Evolutionary conservation across 2,113 vertebrate genomes (phyloP).

Genomic region (Brachypteracias leptosomus): DNA sequence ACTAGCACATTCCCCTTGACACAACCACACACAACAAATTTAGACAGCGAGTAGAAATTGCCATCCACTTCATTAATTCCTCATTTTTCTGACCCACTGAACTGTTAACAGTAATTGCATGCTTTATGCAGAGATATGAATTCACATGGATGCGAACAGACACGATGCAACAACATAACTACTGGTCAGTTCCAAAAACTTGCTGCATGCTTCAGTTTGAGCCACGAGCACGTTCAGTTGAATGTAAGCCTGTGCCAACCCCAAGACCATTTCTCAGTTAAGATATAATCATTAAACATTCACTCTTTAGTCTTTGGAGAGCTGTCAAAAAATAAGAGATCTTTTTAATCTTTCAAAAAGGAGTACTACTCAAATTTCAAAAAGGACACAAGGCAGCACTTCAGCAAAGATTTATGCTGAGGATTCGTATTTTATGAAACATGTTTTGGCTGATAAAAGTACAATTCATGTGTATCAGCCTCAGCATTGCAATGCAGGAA

Average conservation of each 20-base stretch:
- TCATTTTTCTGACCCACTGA: slow-evolving; percentile 81
- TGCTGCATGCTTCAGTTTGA: slow-evolving; percentile 28
- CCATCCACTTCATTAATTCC: slow-evolving; percentile 73
- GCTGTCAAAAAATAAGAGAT: background rate
- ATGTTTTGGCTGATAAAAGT: background rate
- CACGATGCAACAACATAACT: slow-evolving; percentile 66
- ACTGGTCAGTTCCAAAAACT: slow-evolving; percentile 71
- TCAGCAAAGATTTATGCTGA: slow-evolving; percentile 18
- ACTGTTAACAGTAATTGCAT: slow-evolving; percentile 76
- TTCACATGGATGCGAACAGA: slow-evolving; percentile 77
- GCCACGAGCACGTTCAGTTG: background rate
- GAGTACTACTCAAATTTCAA: background rate
- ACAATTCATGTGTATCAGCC: background rate
- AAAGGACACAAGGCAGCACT: background rate
- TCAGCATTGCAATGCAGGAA: background rate
- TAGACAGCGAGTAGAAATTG: slow-evolving; percentile 77
- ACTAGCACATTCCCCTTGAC: slow-evolving; percentile 42
- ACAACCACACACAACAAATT: slow-evolving; percentile 75
- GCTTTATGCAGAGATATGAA: slow-evolving; percentile 79
- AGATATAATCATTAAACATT: slow-evolving; percentile 39
- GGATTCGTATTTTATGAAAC: slow-evolving; percentile 26
- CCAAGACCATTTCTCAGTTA: slow-evolving; percentile 4
- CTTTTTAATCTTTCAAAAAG: slow-evolving; percentile 2
- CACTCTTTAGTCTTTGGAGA: slow-evolving; percentile 30
- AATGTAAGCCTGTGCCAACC: background rate